Conservation (phyloP, 1,140 invertebrate species). For the Lepeophtheirus salmonis region DNA sequence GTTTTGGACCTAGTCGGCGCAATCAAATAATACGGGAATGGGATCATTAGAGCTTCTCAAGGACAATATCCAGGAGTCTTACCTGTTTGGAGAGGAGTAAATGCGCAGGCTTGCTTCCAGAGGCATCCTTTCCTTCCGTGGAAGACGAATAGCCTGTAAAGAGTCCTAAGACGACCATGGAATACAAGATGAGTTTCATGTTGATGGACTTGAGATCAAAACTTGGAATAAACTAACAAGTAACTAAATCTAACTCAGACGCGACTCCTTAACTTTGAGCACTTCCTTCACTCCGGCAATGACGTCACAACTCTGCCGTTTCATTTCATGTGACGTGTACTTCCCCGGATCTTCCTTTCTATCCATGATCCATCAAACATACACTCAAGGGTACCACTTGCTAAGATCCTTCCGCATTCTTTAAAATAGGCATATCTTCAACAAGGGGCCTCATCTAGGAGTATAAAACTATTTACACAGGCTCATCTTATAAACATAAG, state of each 20-base stretch:
- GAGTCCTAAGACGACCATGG: not conserved
- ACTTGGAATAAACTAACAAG: not conserved
- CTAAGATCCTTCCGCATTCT: too few species aligned
- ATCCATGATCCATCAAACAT: too few species aligned
- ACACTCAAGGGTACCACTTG: too few species aligned
- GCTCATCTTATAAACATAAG: too few species aligned
- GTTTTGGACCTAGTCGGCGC: conserved; percentile 45
- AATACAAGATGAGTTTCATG: not conserved
- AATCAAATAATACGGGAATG: not conserved
- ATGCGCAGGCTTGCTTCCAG: not conserved
- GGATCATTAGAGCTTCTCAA: not conserved
- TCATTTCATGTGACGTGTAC: not conserved
- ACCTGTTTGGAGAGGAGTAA: not conserved
- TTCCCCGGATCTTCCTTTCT: not conserved
- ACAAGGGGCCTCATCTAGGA: too few species aligned
- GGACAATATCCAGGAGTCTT: not conserved
- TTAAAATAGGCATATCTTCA: too few species aligned
- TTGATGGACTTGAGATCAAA: not conserved
- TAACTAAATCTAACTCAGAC: not conserved
- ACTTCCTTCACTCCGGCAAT: not conserved
- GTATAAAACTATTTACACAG: too few species aligned
- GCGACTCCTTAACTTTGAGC: not conserved
- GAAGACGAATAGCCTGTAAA: not conserved
- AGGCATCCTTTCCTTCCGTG: not conserved
- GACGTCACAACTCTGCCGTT: not conserved